phyloP scores from a whole-genome alignment of 1,140 invertebrate species.

The Brevipalpus yothersi region DNA sequence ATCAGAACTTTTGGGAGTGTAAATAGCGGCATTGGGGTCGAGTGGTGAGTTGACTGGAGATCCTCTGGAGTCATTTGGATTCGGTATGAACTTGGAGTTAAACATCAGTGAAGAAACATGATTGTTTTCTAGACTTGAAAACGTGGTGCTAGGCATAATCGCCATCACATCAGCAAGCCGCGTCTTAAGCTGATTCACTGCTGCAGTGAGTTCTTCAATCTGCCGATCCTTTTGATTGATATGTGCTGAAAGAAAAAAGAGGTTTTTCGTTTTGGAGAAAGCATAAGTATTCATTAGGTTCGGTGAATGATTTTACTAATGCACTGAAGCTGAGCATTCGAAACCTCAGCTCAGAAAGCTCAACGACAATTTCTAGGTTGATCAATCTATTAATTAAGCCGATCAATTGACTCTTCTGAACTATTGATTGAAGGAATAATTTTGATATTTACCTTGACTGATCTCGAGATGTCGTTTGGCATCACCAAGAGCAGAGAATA shows the following conservation, averaged over 20 bases:
- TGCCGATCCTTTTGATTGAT: conserved; percentile 62
- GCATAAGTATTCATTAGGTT: neutral
- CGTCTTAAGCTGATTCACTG: conserved; percentile 34
- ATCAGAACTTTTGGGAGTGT: conserved; percentile 41
- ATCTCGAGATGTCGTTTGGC: conserved; percentile 77
- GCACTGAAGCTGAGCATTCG: neutral
- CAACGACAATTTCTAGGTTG: neutral
- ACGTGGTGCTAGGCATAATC: conserved; percentile 2
- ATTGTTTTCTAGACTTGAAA: neutral
- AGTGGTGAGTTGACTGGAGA: conserved; percentile 21
- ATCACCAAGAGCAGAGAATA: conserved; percentile 83
- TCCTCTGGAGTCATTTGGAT: neutral
- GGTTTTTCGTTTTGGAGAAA: neutral
- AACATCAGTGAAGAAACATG: neutral
- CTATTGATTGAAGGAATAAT: neutral
- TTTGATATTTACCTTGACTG: conserved; percentile 43
- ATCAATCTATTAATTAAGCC: neutral
- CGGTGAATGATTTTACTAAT: neutral
- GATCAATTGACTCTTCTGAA: neutral
- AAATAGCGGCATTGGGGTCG: conserved; percentile 71
- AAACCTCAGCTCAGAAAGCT: neutral
- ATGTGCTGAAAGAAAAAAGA: conserved; percentile 28
- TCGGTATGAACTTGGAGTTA: neutral
- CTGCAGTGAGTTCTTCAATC: conserved; percentile 36
- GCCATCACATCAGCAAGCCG: conserved; percentile 35